These are phyloP conservation scores for Oncorhynchus nerka DNA, from an alignment of 2,113 vertebrate species.

Conservation along the genomic window DNA sequence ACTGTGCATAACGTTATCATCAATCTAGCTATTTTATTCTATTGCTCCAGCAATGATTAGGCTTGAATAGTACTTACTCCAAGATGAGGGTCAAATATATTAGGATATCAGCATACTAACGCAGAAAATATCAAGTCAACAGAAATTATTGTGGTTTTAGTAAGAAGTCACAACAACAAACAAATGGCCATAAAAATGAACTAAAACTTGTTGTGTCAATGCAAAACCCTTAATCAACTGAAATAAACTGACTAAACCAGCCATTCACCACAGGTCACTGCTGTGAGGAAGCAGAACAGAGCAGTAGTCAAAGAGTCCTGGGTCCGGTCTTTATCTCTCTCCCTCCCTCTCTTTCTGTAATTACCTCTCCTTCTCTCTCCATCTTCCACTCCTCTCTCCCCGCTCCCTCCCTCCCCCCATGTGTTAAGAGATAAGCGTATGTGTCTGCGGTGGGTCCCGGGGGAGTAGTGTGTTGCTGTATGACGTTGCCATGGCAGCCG, in stretches of 20 bases:
- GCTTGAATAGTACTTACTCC: no score
- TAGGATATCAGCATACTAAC: no score
- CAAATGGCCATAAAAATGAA: neutral
- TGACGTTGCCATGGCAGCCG: slow-evolving; percentile 68
- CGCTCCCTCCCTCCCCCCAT: neutral
- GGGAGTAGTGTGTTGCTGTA: slow-evolving; percentile 36
- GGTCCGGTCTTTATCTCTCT: neutral
- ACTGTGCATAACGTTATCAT: no score
- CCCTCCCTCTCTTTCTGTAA: neutral
- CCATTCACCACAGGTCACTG: neutral
- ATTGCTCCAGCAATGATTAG: no score
- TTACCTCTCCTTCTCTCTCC: neutral
- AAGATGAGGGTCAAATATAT: no score
- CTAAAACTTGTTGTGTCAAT: neutral
- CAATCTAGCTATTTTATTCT: no score
- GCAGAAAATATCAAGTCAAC: no score
- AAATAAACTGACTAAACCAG: neutral
- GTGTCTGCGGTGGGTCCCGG: slow-evolving; percentile 10
- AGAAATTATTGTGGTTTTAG: no score
- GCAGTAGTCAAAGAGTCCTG: neutral
- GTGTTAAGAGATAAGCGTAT: slow-evolving; percentile 16
- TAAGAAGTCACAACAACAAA: neutral
- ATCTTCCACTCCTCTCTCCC: neutral
- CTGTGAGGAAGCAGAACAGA: no score
- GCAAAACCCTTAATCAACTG: neutral